Conservation (phyloP, 35 echinoderm and acorn worm species). For the Apostichopus californicus region DNA sequence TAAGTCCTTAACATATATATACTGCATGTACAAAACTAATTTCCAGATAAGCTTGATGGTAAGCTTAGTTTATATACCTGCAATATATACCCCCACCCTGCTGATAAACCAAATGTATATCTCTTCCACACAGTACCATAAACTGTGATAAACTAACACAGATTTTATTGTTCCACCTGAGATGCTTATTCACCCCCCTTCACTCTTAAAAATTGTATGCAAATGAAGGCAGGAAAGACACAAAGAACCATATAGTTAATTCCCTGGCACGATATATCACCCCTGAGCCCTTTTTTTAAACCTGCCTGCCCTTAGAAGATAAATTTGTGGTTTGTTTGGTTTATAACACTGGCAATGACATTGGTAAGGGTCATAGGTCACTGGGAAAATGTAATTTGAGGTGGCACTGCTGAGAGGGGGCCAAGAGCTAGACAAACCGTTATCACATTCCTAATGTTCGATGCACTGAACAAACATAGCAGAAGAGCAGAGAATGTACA, state of each 20-base stretch:
- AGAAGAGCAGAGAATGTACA: too few relatives aligned
- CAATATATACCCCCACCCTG: too few relatives aligned
- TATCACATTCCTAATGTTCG: not conserved
- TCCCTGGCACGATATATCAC: not conserved
- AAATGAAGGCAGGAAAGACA: not conserved
- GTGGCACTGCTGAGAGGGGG: not conserved
- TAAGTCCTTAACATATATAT: too few relatives aligned
- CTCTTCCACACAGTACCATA: too few relatives aligned
- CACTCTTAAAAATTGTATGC: not conserved
- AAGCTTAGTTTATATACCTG: too few relatives aligned
- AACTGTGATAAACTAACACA: too few relatives aligned
- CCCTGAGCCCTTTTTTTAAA: not conserved
- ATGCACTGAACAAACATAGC: too few relatives aligned
- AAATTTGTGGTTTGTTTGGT: conserved; percentile 15
- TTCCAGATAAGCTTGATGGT: too few relatives aligned
- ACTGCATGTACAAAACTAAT: too few relatives aligned
- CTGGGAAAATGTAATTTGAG: not conserved
- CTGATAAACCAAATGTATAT: too few relatives aligned
- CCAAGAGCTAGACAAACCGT: not conserved
- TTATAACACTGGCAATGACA: not conserved
- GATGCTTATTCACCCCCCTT: too few relatives aligned
- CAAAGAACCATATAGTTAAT: not conserved
- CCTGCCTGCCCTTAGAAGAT: not conserved
- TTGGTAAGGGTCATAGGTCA: not conserved
- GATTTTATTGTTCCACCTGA: too few relatives aligned